Conservation (phyloP, 2,113 vertebrate genomes). For the Blennius ocellaris region DNA sequence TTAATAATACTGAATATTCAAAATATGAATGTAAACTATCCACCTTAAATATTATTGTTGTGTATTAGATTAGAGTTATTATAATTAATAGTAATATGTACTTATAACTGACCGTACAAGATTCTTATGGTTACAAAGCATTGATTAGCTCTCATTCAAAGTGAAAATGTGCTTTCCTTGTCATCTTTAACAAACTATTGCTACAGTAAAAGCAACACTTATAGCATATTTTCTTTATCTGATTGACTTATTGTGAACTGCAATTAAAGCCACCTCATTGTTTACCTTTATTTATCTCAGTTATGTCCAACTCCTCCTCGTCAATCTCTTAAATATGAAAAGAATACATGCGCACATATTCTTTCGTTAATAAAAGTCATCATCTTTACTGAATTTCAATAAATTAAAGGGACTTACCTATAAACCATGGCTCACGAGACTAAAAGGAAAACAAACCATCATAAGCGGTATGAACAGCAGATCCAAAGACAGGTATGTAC, state of each 20-base stretch:
- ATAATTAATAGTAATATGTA: too few relatives aligned
- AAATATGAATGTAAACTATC: too few relatives aligned
- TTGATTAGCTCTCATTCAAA: background rate
- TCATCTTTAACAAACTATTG: background rate
- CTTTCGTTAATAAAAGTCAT: background rate
- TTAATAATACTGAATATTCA: background rate
- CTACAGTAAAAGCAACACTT: background rate
- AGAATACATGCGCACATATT: background rate
- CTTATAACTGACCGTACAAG: background rate
- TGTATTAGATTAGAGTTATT: too few relatives aligned
- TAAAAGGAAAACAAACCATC: constrained; percentile 1
- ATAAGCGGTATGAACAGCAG: background rate
- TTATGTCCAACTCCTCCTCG: constrained; percentile 8
- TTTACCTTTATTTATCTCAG: constrained; percentile 40
- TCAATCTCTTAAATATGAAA: background rate
- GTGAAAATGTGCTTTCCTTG: too few relatives aligned
- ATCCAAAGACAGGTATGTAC: background rate
- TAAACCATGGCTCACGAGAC: background rate
- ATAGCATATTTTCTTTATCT: background rate
- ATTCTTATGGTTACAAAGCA: background rate
- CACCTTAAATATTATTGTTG: too few relatives aligned
- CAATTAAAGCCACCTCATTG: constrained; percentile 11
- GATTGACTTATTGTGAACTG: constrained; percentile 17
- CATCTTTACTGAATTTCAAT: background rate
- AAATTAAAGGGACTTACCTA: background rate